Evolutionary conservation across 2,888 invertebrate genomes (phyloP).

Genomic region (Lacanobia wlatinum): DNA sequence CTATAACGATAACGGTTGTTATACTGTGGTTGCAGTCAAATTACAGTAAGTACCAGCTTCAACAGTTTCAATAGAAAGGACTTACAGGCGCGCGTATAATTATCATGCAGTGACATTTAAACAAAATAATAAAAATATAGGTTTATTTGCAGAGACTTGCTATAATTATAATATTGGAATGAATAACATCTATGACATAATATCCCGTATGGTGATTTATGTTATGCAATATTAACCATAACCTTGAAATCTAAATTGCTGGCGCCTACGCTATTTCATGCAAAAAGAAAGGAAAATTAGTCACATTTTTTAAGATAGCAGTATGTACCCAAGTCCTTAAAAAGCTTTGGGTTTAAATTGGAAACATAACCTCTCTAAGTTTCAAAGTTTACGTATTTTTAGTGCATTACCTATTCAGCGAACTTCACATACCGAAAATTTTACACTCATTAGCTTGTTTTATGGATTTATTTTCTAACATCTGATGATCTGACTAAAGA

Average conservation of each 20-base stretch:
- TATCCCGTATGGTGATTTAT: conserved; percentile 1
- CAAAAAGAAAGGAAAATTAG: not conserved
- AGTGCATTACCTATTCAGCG: not conserved
- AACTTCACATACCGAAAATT: not conserved
- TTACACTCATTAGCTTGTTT: not conserved
- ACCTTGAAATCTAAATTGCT: conserved; percentile 53
- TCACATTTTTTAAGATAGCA: not conserved
- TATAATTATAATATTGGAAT: not conserved
- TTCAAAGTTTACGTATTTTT: conserved; percentile 1
- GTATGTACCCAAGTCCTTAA: not conserved
- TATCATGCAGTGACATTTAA: conserved; percentile 5
- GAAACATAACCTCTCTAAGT: conserved; percentile 5
- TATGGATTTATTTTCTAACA: not conserved
- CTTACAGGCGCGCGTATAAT: not conserved
- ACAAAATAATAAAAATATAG: not conserved
- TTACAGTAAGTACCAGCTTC: conserved; percentile 51
- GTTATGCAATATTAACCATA: conserved; percentile 63
- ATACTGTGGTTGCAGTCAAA: conserved; percentile 16
- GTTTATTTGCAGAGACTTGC: not conserved
- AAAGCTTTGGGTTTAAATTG: not conserved
- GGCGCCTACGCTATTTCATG: conserved; percentile 48
- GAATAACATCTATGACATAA: not conserved
- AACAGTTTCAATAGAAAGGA: not conserved
- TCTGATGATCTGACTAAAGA: not conserved
- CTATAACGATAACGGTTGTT: conserved; percentile 20